Base-by-base conservation (phyloP, 2,888 invertebrate species). In the Lepidochitona cinerea region DNA sequence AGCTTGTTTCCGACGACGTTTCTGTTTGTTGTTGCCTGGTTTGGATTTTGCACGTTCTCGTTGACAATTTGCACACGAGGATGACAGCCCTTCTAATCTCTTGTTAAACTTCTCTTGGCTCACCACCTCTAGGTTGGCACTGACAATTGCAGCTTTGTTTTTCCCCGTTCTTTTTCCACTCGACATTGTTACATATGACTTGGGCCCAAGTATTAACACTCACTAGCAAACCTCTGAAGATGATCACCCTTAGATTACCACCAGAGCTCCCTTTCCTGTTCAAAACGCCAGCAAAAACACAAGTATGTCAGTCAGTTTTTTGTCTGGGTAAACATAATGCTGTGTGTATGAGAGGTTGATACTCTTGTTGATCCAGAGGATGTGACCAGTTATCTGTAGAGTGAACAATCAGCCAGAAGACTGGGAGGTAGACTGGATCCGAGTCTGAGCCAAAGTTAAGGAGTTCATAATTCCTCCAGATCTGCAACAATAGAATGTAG, bases 31-130 rank as follows among this genome's bases (percentile, higher is more conserved):
- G 69, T 32, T 72, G 64, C 12, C 68, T 53, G 33, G 41, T 36
- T 37, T 49, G 18, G 68, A 68, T 52, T 75, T 71, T n/a, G 74
- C 77, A 23, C 88, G 74, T 71, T 88, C 88, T 54, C 79, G 82
- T 69, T 84, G 83, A 81, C 88, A 89, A 78, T 86, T 87, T 69
- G 80, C 79, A 78, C 89, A 89, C 29, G 87, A 83, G 18, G 83
- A 79, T 29, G 75, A 81, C 75, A 84, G 79, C 12, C 84, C 84
- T 66, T 86, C 83, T 68, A 81, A 78, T 32, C 83, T 77, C 59
- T 79, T 78, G 65, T 79, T 78, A 70, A 85, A 86, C 54, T 77
- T 82, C 72, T 86, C 85, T 66, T 85, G 82, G 59, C 85, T 85
- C 35, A 86, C 80, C 64, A 87, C 83, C 70, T 88, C 87, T 33